These are phyloP conservation scores for Axis porcinus DNA, from an alignment of 2,113 vertebrate genomes.

Conservation along the genomic window DNA sequence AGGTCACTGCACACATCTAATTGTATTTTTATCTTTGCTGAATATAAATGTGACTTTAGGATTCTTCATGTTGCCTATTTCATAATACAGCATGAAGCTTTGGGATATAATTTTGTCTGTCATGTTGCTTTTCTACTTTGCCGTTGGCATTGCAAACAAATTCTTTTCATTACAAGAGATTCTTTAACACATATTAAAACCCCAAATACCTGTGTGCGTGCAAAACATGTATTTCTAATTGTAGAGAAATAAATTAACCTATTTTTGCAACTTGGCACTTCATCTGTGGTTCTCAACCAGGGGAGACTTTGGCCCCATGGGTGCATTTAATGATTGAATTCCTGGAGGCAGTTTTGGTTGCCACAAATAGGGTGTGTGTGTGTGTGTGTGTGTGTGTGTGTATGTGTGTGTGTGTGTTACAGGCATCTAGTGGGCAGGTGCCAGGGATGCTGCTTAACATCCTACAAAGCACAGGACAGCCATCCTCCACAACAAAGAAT, in stretches of 20 bases:
- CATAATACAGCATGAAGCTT: neutral
- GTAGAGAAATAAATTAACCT: neutral
- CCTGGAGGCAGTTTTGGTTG: neutral
- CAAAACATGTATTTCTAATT: neutral
- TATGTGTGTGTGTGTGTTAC: neutral
- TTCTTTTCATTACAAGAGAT: neutral
- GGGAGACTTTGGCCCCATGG: neutral
- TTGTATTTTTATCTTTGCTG: constrained; percentile 24
- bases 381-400: neutral
- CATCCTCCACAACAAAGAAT: neutral
- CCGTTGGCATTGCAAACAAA: neutral
- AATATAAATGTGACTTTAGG: neutral
- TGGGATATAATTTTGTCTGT: neutral
- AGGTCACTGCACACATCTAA: neutral
- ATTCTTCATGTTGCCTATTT: neutral
- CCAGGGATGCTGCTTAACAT: neutral
- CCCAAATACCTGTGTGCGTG: neutral
- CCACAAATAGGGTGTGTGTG: neutral
- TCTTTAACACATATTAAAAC: neutral
- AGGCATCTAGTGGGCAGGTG: neutral
- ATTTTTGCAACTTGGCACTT: neutral
- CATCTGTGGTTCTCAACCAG: neutral
- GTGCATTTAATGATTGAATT: neutral
- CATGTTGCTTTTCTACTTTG: neutral
- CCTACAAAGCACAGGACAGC: neutral